Evolutionary conservation across 1,140 invertebrate genomes (phyloP).

Genomic region (Thaumetopoea pityocampa): DNA sequence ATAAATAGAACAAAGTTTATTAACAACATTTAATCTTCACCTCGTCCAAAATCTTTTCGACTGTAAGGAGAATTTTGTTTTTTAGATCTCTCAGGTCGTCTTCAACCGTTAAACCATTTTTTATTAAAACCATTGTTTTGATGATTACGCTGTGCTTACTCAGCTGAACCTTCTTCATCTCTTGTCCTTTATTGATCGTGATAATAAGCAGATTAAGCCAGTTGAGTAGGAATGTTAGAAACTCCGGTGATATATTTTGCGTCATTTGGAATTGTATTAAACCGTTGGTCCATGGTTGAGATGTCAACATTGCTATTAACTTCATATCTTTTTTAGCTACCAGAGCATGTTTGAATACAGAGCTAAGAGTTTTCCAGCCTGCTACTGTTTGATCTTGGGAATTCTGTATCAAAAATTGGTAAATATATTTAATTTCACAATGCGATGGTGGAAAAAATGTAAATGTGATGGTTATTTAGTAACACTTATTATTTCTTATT

Average conservation of each 20-base stretch:
- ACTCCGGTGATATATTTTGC: constrained; percentile 47
- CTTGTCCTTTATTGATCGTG: constrained; percentile 39
- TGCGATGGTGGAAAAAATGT: neutral
- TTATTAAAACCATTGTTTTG: constrained; percentile 43
- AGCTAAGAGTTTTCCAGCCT: constrained; percentile 56
- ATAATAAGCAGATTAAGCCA: constrained; percentile 57
- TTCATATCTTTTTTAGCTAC: constrained; percentile 45
- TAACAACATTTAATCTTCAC: constrained; percentile 17
- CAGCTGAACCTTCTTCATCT: constrained; percentile 30
- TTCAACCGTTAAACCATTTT: constrained; percentile 33
- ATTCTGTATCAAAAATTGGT: constrained; percentile 29
- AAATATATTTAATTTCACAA: neutral
- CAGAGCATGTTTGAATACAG: constrained; percentile 57
- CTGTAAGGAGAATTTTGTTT: constrained; percentile 30
- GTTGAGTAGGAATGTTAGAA: constrained; percentile 47
- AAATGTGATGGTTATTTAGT: no score
- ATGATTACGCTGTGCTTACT: constrained; percentile 44
- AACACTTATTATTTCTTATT: no score
- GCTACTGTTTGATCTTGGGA: constrained; percentile 42
- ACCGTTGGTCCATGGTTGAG: constrained; percentile 58
- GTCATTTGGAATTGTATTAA: constrained; percentile 56
- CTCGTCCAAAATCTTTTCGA: constrained; percentile 50
- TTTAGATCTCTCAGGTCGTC: constrained; percentile 36
- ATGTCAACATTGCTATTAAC: constrained; percentile 46
- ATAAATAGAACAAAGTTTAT: neutral